Conservation (phyloP, 2,797 vertebrate species). For the Poeciliopsis presidionis region DNA sequence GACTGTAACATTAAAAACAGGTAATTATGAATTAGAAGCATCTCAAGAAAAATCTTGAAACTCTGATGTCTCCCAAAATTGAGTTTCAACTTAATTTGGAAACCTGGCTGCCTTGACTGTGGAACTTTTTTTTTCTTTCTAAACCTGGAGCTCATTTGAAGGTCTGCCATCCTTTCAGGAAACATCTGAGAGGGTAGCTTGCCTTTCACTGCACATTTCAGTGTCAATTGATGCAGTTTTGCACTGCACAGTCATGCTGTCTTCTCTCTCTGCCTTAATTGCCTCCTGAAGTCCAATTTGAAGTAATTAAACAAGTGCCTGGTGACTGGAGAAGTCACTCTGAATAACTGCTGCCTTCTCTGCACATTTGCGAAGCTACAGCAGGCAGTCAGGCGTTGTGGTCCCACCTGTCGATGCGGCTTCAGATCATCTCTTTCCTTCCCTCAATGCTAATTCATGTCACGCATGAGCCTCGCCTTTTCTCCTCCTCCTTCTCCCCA, state of each 20-base stretch:
- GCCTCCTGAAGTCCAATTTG: constrained; percentile 73
- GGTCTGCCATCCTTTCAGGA: constrained; percentile 49
- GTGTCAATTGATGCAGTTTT: background rate
- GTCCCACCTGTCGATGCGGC: constrained; percentile 64
- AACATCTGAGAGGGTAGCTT: constrained; percentile 61
- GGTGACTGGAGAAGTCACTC: constrained; percentile 58
- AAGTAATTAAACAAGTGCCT: constrained; percentile 76
- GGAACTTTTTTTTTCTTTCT: constrained; percentile 26
- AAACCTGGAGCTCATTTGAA: constrained; percentile 50
- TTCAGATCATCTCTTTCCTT: constrained; percentile 56
- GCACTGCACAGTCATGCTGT: constrained; percentile 37
- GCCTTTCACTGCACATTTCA: constrained; percentile 51
- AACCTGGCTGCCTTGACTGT: constrained; percentile 25
- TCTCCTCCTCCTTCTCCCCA: background rate
- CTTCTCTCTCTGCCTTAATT: constrained; percentile 66
- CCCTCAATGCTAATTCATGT: constrained; percentile 59
- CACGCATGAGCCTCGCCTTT: constrained; percentile 42
- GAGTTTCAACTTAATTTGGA: constrained; percentile 37
- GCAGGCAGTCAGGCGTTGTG: constrained; percentile 48
- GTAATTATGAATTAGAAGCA: background rate
- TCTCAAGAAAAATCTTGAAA: constrained; percentile 19
- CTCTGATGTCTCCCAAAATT: constrained; percentile 20
- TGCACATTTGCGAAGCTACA: constrained; percentile 42
- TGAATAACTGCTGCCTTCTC: constrained; percentile 39
- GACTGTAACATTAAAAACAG: background rate